Evolutionary conservation across 2,888 invertebrate genomes (phyloP), one percentile per base, ranked within the genome.

Genomic region (Drosophila rellima): DNA sequence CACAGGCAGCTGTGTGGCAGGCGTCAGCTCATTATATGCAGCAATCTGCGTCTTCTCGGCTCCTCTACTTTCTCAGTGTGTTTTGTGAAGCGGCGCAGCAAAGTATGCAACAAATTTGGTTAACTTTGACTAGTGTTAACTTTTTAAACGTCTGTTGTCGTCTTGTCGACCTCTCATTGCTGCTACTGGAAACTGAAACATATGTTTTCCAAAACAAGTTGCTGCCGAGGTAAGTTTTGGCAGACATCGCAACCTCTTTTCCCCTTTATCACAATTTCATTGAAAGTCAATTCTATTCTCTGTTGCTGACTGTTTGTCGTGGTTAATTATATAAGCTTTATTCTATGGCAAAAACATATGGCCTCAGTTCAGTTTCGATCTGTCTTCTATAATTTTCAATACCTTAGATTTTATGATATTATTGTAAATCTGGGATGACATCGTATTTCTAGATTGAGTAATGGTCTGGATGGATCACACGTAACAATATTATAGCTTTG

Each of bases 101-200:
- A 88, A 88, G 83, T 88, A 86, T 84, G 87, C 83, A 83, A 78
- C 87, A 88, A 86, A 86, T 88, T 84, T 88, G 78, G 87, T 83
- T 83, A 83, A 83, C 87, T 83, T 88, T 71, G 74, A 78, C 83
- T 74, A 88, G 87, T 83, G 80, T 80, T 88, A 88, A 88, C 87
- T 84, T 84, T 88, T 83, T 80, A 86, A 84, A 88, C 83, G 50
- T 47, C 35, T 18, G 44, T 57, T 56, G 18, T 56, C 44, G 33
- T 17, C 48, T 48, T 42, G 33, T 15, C 31, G 29, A 33, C 18
- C 20, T 15, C 26, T 45, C 39, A 37, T 18, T 42, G 63, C 31
- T 20, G 51, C 44, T 23, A 47, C 15, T 61, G 51, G 33, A 61
- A 56, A 50, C 60, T 62, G 33, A 62, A 78, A 76, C 74, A 78